Evolutionary conservation across 1,140 invertebrate species (phyloP).

Genomic region (Drosophila nikananu): DNA sequence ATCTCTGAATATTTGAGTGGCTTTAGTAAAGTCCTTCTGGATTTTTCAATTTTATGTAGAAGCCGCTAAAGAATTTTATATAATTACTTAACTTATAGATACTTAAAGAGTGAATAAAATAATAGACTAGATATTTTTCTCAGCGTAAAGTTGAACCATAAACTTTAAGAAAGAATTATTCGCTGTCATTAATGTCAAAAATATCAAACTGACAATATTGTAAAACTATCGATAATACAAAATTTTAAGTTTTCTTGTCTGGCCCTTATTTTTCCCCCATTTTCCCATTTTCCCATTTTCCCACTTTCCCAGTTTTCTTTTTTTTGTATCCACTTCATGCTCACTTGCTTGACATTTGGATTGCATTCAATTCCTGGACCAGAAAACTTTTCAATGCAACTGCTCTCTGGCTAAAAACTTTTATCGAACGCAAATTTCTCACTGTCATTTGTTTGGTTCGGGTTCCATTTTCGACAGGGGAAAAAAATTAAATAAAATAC

Average conservation of each 20-base stretch:
- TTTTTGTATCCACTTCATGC: background rate
- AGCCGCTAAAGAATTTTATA: no score
- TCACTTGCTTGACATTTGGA: conserved; percentile 43
- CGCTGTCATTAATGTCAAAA: conserved; percentile 76
- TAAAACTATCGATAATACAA: conserved; percentile 71
- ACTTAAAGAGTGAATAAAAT: no score
- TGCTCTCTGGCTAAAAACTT: conserved; percentile 11
- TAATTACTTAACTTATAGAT: no score
- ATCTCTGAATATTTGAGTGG: no score
- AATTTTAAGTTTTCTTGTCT: conserved; percentile 44
- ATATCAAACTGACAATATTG: conserved; percentile 74
- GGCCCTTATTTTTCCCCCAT: background rate
- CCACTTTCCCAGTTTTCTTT: background rate
- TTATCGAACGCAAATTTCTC: conserved; percentile 65
- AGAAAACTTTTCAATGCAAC: conserved; percentile 35
- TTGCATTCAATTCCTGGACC: conserved; percentile 45
- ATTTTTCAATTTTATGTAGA: no score
- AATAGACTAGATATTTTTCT: background rate
- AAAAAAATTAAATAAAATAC: conserved; percentile 32
- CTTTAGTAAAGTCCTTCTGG: no score
- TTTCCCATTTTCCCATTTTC: conserved; percentile 18
- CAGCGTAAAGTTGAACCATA: conserved; percentile 21
- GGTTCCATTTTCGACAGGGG: conserved; percentile 9
- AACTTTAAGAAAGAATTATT: conserved; percentile 45
- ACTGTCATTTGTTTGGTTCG: conserved; percentile 60